phyloP scores from a whole-genome alignment of 1,140 invertebrate species.

The Bombus waltoni region DNA sequence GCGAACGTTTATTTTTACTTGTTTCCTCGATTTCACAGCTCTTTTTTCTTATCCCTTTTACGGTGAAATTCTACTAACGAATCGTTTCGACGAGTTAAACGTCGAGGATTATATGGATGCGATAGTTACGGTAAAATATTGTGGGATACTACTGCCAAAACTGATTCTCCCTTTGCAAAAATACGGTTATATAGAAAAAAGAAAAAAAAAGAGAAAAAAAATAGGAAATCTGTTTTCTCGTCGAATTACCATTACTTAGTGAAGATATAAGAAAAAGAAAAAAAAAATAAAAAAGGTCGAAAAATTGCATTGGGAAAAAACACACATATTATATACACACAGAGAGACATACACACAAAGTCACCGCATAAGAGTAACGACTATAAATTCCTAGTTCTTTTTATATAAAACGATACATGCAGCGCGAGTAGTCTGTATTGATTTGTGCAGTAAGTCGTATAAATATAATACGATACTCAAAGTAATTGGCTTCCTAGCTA shows the following conservation, averaged over 20 bases:
- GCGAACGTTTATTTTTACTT: not conserved
- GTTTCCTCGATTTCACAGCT: not conserved
- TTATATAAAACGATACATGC: constrained; percentile 53
- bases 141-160: constrained; percentile 55
- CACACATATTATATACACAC: not conserved
- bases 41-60: not conserved
- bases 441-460: constrained; percentile 61
- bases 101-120: not conserved
- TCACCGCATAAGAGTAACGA: constrained; percentile 8
- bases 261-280: not conserved
- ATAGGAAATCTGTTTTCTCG: constrained; percentile 15
- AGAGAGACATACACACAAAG: not conserved
- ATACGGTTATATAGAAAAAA: constrained; percentile 3
- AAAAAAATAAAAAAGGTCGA: not conserved
- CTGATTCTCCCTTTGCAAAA: constrained; percentile 11
- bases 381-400: constrained; percentile 54
- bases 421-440: constrained; percentile 71
- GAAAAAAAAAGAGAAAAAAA: not conserved
- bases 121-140: constrained; percentile 53
- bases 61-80: not conserved
- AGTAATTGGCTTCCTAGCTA: constrained; percentile 73
- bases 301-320: not conserved
- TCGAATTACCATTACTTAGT: constrained; percentile 1
- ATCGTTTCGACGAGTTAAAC: not conserved
- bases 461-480: constrained; percentile 53